These are phyloP conservation scores for Theodoxus fluviatilis DNA, from an alignment of 2,888 invertebrate genomes.

Conservation along the genomic window DNA sequence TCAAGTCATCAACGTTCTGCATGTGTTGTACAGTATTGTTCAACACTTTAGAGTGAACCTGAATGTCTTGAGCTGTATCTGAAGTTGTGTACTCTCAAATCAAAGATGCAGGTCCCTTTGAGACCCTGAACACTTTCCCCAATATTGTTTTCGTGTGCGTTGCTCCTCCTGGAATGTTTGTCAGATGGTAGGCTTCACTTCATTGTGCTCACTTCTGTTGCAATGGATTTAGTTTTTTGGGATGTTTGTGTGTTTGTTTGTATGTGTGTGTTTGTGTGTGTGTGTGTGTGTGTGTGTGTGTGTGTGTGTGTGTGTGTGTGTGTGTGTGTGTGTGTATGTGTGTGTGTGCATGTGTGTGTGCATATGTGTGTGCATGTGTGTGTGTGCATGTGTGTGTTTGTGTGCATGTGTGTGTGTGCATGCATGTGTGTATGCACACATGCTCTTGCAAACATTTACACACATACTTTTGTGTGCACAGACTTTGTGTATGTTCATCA, in stretches of 20 bases:
- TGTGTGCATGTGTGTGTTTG: not conserved
- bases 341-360: not conserved
- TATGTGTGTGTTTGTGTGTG: slow-evolving; percentile 14
- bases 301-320: slow-evolving; percentile 16
- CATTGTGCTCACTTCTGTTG: not conserved
- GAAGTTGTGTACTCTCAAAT: no score
- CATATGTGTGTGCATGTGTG: not conserved
- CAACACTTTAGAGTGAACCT: no score
- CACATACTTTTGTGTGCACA: no score
- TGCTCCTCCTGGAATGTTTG: no score
- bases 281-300: slow-evolving; percentile 11
- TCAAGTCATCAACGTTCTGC: not conserved
- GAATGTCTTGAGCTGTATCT: no score
- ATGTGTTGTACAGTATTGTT: no score
- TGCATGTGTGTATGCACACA: no score
- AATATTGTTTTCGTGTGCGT: not conserved
- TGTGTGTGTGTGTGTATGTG: not conserved
- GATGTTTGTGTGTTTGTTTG: not conserved
- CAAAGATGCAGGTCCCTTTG: no score
- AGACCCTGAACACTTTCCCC: no score
- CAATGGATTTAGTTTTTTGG: not conserved
- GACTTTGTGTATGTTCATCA: no score
- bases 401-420: not conserved
- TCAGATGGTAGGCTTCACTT: no score
- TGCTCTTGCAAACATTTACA: no score